phyloP scores from a whole-genome alignment of 2,113 vertebrate species.

The Leptodactylus fuscus region DNA sequence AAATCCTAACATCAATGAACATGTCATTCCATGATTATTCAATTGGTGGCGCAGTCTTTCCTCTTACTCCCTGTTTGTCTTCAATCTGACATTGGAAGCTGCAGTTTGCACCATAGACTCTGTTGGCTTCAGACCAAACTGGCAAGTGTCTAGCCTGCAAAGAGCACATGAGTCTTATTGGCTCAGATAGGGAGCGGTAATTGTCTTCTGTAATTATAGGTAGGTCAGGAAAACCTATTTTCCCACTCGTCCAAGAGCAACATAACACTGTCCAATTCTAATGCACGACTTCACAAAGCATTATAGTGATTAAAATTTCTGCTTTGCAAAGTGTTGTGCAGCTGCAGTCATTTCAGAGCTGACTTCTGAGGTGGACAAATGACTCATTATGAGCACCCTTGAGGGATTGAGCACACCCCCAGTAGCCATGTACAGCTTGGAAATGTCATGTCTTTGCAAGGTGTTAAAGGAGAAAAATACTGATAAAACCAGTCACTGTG shows the following conservation, averaged over 20 bases:
- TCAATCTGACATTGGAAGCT: not conserved
- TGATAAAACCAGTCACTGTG: not conserved
- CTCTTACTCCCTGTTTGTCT: not conserved
- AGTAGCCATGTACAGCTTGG: not conserved
- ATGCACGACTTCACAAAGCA: constrained; percentile 39
- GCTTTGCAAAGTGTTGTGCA: constrained; percentile 35
- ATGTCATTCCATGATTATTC: not conserved
- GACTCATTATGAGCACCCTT: constrained; percentile 19
- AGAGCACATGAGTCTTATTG: not conserved
- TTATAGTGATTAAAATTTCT: constrained; percentile 39
- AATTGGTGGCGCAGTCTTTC: not conserved
- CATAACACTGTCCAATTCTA: constrained; percentile 13
- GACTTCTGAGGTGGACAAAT: constrained; percentile 26
- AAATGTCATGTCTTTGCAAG: not conserved
- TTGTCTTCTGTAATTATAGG: constrained; percentile 27
- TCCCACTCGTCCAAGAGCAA: constrained; percentile 9
- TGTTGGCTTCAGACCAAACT: not conserved
- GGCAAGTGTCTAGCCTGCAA: not conserved
- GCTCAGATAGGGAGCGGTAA: constrained; percentile 13
- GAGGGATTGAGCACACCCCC: not conserved
- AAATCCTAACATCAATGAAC: not conserved
- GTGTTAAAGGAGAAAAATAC: not conserved
- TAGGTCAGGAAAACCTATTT: constrained; percentile 31
- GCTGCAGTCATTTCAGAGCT: constrained; percentile 27
- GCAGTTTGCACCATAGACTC: not conserved